Evolutionary conservation across 2,888 invertebrate genomes (phyloP).

Genomic region (Latrodectus hesperus): DNA sequence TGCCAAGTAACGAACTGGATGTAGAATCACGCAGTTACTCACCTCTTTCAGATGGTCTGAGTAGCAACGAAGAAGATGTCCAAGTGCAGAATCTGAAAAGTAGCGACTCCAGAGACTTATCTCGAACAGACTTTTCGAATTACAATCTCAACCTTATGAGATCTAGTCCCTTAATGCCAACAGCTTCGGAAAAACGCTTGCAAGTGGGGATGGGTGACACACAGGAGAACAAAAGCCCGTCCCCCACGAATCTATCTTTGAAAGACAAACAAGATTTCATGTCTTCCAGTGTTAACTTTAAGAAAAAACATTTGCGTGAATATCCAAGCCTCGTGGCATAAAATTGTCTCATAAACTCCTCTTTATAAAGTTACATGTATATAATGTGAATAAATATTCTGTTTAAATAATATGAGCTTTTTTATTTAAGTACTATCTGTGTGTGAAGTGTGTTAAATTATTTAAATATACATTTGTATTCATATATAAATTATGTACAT

Average conservation of each 20-base stretch:
- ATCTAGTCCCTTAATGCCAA: slow-evolving; percentile 60
- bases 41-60: slow-evolving; percentile 47
- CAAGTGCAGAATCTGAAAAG: slow-evolving; percentile 23
- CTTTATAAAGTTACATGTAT: slow-evolving; percentile 15
- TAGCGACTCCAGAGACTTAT: slow-evolving; percentile 17
- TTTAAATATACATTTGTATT: too few species aligned
- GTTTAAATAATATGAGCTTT: background rate
- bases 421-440: too few species aligned
- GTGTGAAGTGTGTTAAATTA: too few species aligned
- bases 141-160: slow-evolving; percentile 50
- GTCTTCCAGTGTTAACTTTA: slow-evolving; percentile 62
- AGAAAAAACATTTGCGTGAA: slow-evolving; percentile 62
- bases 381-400: background rate
- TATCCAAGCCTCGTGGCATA: slow-evolving; percentile 52
- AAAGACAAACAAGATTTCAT: slow-evolving; percentile 47
- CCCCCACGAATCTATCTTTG: slow-evolving; percentile 53
- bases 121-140: slow-evolving; percentile 43
- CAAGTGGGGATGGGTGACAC: slow-evolving; percentile 9
- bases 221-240: slow-evolving; percentile 41
- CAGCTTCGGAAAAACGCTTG: slow-evolving; percentile 17
- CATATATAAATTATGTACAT: too few species aligned
- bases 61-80: slow-evolving; percentile 60
- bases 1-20: background rate
- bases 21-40: slow-evolving; percentile 55
- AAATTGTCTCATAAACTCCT: background rate